phyloP scores from a whole-genome alignment of 2,113 vertebrate genomes.

The Natator depressus region DNA sequence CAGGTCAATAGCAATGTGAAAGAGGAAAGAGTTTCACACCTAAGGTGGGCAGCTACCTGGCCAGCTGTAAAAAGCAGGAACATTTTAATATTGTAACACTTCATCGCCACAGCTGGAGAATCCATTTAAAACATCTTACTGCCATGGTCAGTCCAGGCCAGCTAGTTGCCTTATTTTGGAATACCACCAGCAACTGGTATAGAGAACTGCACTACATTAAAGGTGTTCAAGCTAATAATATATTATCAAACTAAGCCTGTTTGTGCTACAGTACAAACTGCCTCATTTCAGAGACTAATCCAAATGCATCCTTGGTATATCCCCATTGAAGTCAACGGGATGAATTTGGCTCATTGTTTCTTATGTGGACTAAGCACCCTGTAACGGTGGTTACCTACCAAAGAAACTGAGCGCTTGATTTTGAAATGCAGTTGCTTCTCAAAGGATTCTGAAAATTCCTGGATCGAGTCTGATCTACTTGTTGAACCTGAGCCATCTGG shows the following conservation, averaged over 20 bases:
- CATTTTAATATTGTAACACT: not conserved
- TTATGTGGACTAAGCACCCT: not conserved
- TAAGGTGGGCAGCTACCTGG: not conserved
- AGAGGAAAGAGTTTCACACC: not conserved
- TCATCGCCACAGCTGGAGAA: not conserved
- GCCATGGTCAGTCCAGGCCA: not conserved
- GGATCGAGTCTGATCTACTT: constrained; percentile 79
- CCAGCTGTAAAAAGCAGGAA: not conserved
- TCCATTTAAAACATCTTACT: not conserved
- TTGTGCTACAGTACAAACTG: not conserved
- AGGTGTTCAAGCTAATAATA: not conserved
- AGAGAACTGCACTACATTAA: not conserved
- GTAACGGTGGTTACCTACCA: constrained; percentile 77
- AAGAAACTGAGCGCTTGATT: constrained; percentile 77
- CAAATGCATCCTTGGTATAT: not conserved
- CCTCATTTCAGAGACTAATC: not conserved
- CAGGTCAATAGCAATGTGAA: not conserved
- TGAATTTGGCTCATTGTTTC: not conserved
- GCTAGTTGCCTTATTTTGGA: not conserved
- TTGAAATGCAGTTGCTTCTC: constrained; percentile 82
- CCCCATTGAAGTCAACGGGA: not conserved
- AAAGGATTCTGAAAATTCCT: constrained; percentile 85
- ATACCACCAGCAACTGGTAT: not conserved
- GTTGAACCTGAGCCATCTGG: constrained; percentile 72
- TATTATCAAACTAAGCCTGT: not conserved